A percentile compares a stretch with the other conserved stretches of the same genome.
Evolutionary conservation across 2,888 invertebrate genomes (phyloP).

Genomic region (Hypselothyrea guttata): DNA sequence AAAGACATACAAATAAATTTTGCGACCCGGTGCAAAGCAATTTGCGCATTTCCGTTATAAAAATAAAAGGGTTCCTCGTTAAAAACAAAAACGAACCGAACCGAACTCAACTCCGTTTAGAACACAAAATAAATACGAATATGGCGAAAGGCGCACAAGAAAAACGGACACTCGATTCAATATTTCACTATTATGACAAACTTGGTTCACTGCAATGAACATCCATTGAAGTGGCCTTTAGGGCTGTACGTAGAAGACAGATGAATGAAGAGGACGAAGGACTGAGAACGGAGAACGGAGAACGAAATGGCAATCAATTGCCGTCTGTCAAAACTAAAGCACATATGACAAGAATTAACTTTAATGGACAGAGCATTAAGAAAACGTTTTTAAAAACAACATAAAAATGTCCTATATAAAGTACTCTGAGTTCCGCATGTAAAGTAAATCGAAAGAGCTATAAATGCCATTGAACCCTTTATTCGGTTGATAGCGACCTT

Average conservation of each 20-base stretch:
- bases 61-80: constrained; percentile 75
- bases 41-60: constrained; percentile 73
- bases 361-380: too few relatives aligned
- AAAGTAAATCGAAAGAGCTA: too few relatives aligned
- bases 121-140: not conserved
- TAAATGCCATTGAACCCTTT: too few relatives aligned
- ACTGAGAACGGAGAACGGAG: too few relatives aligned
- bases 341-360: too few relatives aligned
- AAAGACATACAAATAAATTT: constrained; percentile 68
- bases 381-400: too few relatives aligned
- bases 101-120: constrained; percentile 30
- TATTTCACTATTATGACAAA: constrained; percentile 65
- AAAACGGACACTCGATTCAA: constrained; percentile 41
- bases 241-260: not conserved
- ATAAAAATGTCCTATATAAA: too few relatives aligned
- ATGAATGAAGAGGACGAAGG: not conserved
- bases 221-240: constrained; percentile 19
- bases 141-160: constrained; percentile 7
- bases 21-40: constrained; percentile 74
- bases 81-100: constrained; percentile 61
- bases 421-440: too few relatives aligned
- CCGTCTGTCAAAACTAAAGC: too few relatives aligned
- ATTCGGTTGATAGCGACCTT: too few relatives aligned
- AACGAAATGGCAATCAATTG: too few relatives aligned
- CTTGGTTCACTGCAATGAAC: constrained; percentile 54